Evolutionary conservation across 2,888 invertebrate genomes (phyloP).

Genomic region (Oligia strigilis): DNA sequence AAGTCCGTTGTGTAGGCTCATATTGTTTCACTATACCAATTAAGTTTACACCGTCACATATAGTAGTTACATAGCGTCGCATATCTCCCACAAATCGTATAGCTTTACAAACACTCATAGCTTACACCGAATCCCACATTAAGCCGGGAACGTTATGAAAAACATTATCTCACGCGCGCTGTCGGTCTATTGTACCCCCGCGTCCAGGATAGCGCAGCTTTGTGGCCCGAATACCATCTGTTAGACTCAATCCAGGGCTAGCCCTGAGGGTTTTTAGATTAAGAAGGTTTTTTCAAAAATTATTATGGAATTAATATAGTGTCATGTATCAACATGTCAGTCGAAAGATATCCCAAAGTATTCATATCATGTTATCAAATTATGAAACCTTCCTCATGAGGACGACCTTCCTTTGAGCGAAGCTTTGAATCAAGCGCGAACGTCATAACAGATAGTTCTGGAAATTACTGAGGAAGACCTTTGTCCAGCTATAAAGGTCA

Average conservation of each 20-base stretch:
- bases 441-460: too few relatives aligned
- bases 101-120: conserved; percentile 41
- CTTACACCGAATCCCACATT: conserved; percentile 61
- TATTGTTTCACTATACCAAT: not conserved
- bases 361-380: not conserved
- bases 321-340: too few relatives aligned
- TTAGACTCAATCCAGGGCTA: conserved; percentile 62
- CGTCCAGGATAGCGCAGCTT: conserved; percentile 67
- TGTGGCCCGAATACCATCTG: conserved; percentile 70
- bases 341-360: not conserved
- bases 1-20: not conserved
- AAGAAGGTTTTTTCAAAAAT: not conserved
- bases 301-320: not conserved
- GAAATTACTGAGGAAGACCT: not conserved
- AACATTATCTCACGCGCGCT: conserved; percentile 75
- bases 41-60: not conserved
- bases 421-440: too few relatives aligned
- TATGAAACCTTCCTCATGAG: too few relatives aligned
- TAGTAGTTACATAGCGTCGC: conserved; percentile 5
- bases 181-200: conserved; percentile 72
- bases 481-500: too few relatives aligned
- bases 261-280: conserved; percentile 2
- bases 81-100: conserved; percentile 30
- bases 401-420: not conserved
- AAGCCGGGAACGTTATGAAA: conserved; percentile 75